phyloP scores from a whole-genome alignment of 2,113 vertebrate genomes.

The Carettochelys insculpta region DNA sequence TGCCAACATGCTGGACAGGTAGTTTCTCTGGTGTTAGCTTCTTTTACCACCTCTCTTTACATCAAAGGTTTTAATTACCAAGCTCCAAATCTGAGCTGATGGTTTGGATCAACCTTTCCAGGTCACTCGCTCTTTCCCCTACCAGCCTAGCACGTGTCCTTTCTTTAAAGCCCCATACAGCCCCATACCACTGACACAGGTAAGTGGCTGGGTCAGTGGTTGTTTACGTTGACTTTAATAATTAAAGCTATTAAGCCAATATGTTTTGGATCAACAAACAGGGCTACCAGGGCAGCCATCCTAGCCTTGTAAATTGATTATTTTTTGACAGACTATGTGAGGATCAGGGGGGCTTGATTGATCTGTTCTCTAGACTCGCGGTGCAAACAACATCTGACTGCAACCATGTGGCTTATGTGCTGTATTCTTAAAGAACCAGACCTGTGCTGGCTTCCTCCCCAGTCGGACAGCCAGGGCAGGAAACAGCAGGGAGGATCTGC shows the following conservation, averaged over 20 bases:
- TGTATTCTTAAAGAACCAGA: neutral
- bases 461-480: fast-evolving
- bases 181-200: neutral
- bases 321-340: conserved; percentile 48
- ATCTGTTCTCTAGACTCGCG: conserved; percentile 36
- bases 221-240: conserved; percentile 63
- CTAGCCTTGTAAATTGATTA: conserved; percentile 62
- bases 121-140: neutral
- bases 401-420: conserved; percentile 42
- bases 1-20: neutral
- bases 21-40: neutral
- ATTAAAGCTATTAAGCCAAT: conserved; percentile 67
- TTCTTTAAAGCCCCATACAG: neutral
- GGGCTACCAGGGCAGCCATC: conserved; percentile 47
- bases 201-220: conserved; percentile 58
- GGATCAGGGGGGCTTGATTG: conserved; percentile 50
- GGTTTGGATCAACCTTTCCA: neutral
- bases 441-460: neutral
- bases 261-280: conserved; percentile 69
- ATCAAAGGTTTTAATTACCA: neutral
- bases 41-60: neutral
- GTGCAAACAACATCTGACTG: conserved; percentile 34
- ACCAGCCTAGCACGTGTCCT: neutral
- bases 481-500: neutral
- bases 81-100: neutral